These are phyloP conservation scores for Paradisaea rubra DNA, from an alignment of 2,113 vertebrate genomes.

Conservation along the genomic window DNA sequence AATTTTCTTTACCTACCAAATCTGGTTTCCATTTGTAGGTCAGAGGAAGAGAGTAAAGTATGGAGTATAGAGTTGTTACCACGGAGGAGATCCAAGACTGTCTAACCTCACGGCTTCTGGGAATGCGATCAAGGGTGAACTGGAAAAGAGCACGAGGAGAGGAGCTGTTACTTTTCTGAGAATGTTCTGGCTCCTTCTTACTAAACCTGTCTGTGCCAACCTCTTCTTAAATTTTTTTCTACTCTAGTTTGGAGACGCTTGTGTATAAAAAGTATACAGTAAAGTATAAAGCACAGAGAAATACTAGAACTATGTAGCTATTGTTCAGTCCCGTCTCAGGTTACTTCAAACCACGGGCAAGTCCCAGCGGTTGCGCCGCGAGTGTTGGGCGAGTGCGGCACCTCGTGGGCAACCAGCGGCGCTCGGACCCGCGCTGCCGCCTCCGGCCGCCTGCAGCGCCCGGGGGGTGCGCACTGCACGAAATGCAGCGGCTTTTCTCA, in stretches of 20 bases:
- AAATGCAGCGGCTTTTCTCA: background rate
- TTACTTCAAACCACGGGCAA: background rate
- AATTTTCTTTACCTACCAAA: conserved; percentile 79
- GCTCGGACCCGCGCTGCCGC: background rate
- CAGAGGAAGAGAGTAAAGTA: conserved; percentile 79
- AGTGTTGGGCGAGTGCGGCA: conserved; percentile 21
- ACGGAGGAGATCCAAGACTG: conserved; percentile 87
- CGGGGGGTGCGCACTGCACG: rapidly evolving
- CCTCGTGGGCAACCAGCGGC: conserved; percentile 31
- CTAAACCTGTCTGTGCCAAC: background rate
- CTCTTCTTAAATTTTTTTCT: too few species aligned
- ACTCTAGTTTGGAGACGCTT: background rate
- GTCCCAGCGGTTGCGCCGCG: rapidly evolving
- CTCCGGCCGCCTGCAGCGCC: too few species aligned
- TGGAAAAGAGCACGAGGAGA: conserved; percentile 46
- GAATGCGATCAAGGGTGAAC: conserved; percentile 83
- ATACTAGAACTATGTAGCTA: rapidly evolving
- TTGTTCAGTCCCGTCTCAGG: background rate
- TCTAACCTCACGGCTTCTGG: conserved; percentile 88
- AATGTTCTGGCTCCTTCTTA: background rate
- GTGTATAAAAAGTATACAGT: background rate
- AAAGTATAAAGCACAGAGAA: background rate
- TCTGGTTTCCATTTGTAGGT: conserved; percentile 84
- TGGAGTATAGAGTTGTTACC: conserved; percentile 77
- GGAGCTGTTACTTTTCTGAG: background rate